phyloP scores from a whole-genome alignment of 2,888 invertebrate genomes.

The Drosophila limbata region DNA sequence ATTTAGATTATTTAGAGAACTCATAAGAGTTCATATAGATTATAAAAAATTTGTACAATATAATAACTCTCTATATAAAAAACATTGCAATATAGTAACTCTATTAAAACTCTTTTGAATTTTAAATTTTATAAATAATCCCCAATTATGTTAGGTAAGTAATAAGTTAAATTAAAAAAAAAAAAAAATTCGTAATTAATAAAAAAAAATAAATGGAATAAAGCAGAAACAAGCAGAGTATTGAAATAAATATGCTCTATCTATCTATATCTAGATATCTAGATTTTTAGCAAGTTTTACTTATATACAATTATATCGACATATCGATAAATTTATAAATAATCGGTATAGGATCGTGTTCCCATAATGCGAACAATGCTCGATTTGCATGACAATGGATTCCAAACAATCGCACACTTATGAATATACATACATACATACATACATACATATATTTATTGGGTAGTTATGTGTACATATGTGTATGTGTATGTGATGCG shows the following conservation, averaged over 20 bases:
- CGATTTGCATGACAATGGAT: slow-evolving; percentile 21
- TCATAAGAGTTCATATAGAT: too few species aligned
- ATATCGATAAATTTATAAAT: slow-evolving; percentile 4
- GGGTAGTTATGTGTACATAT: not conserved
- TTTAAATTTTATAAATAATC: too few species aligned
- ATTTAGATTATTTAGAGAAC: too few species aligned
- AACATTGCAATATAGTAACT: too few species aligned
- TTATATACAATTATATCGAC: not conserved
- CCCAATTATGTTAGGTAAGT: too few species aligned
- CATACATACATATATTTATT: not conserved
- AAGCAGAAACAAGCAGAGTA: not conserved
- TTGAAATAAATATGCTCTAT: not conserved
- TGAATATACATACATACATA: not conserved
- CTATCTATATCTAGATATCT: not conserved
- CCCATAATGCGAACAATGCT: not conserved
- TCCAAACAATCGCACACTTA: slow-evolving; percentile 5
- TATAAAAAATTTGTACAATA: too few species aligned
- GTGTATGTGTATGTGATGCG: slow-evolving; percentile 1
- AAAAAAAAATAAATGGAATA: not conserved
- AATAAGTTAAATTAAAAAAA: too few species aligned
- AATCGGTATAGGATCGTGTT: slow-evolving; percentile 1
- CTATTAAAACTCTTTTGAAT: too few species aligned
- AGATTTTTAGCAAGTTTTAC: not conserved
- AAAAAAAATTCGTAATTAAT: too few species aligned
- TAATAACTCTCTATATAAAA: too few species aligned